phyloP scores from a whole-genome alignment of 1,140 invertebrate genomes.

The Megathymus violae region DNA sequence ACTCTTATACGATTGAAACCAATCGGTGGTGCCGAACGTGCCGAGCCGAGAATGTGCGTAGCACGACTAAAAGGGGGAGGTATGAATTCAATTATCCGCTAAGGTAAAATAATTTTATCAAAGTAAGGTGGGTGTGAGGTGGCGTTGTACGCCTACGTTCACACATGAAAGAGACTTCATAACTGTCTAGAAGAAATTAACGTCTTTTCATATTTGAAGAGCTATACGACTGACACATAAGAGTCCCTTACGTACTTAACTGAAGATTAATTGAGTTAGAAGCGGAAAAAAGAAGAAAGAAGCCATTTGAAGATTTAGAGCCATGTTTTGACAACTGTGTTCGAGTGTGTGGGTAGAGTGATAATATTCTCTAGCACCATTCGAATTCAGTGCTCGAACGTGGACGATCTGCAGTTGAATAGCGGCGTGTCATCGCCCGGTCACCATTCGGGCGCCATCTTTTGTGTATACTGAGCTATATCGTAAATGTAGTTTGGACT shows the following conservation, averaged over 20 bases:
- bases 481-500: background rate
- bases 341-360: conserved; percentile 82
- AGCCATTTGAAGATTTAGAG: conserved; percentile 9
- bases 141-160: background rate
- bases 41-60: conserved; percentile 32
- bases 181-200: background rate
- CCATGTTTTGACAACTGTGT: conserved; percentile 83
- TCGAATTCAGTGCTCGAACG: conserved; percentile 84
- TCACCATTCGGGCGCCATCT: conserved; percentile 17
- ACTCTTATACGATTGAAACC: conserved; percentile 33
- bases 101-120: conserved; percentile 30
- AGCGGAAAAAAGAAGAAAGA: conserved; percentile 10
- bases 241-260: background rate
- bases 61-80: conserved; percentile 32
- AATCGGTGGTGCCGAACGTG: conserved; percentile 27
- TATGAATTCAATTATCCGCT: conserved; percentile 34
- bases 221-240: background rate
- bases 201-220: background rate
- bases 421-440: conserved; percentile 18
- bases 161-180: background rate
- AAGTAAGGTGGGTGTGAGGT: conserved; percentile 1
- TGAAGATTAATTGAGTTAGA: background rate
- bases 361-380: conserved; percentile 82
- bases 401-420: conserved; percentile 52
- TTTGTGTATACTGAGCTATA: conserved; percentile 18